phyloP scores from a whole-genome alignment of 1,140 invertebrate genomes.

The Bombus consobrinus region DNA sequence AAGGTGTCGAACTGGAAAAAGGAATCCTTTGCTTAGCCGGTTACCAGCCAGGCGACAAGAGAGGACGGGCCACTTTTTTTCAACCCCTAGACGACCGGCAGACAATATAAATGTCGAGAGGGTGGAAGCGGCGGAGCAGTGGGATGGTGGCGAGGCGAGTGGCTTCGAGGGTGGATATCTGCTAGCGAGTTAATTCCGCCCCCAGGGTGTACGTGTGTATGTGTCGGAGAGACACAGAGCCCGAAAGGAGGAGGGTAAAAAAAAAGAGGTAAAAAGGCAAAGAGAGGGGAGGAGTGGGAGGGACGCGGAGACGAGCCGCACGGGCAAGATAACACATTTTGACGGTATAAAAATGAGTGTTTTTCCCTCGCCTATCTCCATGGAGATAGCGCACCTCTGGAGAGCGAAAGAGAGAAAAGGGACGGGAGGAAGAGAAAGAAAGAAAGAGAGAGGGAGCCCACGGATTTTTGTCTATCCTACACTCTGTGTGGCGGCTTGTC shows the following conservation, averaged over 20 bases:
- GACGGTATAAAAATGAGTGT: slow-evolving; percentile 72
- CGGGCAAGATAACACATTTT: slow-evolving; percentile 71
- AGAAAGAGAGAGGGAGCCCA: slow-evolving; percentile 36
- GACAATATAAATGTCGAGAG: slow-evolving; percentile 76
- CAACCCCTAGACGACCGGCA: slow-evolving; percentile 65
- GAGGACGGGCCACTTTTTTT: slow-evolving; percentile 30
- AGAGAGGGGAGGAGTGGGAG: background rate
- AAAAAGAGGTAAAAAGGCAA: slow-evolving; percentile 51
- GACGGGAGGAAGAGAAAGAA: slow-evolving; percentile 51
- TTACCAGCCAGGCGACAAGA: background rate
- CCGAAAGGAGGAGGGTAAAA: slow-evolving; percentile 46
- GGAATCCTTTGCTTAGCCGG: slow-evolving; percentile 44
- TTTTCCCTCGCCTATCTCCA: slow-evolving; percentile 68
- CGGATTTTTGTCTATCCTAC: slow-evolving; percentile 41
- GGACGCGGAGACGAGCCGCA: slow-evolving; percentile 61
- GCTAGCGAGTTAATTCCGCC: slow-evolving; percentile 81
- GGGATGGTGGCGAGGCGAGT: slow-evolving; percentile 51
- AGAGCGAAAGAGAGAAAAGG: slow-evolving; percentile 42
- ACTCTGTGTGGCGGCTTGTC: slow-evolving; percentile 35
- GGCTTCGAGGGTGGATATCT: slow-evolving; percentile 76
- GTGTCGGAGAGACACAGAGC: slow-evolving; percentile 31
- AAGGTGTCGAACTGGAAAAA: slow-evolving; percentile 58
- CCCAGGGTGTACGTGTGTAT: slow-evolving; percentile 58
- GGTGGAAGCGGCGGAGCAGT: slow-evolving; percentile 35
- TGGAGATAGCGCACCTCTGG: slow-evolving; percentile 66